These are phyloP conservation scores for Helleia helle DNA, from an alignment of 2,888 invertebrate species.

Conservation along the genomic window DNA sequence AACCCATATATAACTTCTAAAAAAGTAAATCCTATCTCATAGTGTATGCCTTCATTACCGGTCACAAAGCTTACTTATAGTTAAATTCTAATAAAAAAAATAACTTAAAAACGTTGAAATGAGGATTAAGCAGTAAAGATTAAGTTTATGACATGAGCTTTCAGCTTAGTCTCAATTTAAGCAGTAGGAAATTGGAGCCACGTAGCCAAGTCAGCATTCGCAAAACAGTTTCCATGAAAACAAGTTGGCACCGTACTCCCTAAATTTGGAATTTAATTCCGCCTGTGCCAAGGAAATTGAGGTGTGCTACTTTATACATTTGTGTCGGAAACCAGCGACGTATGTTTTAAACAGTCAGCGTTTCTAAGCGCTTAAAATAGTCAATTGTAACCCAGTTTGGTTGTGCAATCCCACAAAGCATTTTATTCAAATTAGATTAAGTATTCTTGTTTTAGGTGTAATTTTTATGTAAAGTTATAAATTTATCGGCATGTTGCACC, in stretches of 20 bases:
- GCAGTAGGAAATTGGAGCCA: conserved; percentile 15
- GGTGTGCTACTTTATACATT: conserved; percentile 13
- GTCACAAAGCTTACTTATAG: too few relatives aligned
- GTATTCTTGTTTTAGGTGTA: too few relatives aligned
- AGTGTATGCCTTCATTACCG: too few relatives aligned
- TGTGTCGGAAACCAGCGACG: conserved; percentile 10
- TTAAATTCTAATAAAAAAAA: too few relatives aligned
- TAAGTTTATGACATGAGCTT: conserved; percentile 11
- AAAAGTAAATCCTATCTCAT: too few relatives aligned
- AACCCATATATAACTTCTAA: too few relatives aligned
- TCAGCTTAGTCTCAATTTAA: conserved; percentile 14
- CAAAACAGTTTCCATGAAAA: conserved; percentile 18
- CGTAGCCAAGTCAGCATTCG: conserved; percentile 17
- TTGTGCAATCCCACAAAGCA: too few relatives aligned
- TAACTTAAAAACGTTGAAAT: conserved; percentile 5
- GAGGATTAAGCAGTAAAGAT: conserved; percentile 7
- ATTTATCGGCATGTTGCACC: too few relatives aligned
- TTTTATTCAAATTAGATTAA: too few relatives aligned
- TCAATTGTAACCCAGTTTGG: too few relatives aligned
- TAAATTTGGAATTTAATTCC: conserved; percentile 17
- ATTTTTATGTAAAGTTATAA: too few relatives aligned
- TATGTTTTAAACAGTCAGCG: conserved; percentile 8
- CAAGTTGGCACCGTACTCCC: conserved; percentile 17
- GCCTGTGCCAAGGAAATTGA: conserved; percentile 16
- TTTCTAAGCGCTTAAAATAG: neutral